Evolutionary conservation across 2,888 invertebrate species (phyloP), one percentile per base, ranked within the genome.

Genomic region (Diabrotica balteata): DNA sequence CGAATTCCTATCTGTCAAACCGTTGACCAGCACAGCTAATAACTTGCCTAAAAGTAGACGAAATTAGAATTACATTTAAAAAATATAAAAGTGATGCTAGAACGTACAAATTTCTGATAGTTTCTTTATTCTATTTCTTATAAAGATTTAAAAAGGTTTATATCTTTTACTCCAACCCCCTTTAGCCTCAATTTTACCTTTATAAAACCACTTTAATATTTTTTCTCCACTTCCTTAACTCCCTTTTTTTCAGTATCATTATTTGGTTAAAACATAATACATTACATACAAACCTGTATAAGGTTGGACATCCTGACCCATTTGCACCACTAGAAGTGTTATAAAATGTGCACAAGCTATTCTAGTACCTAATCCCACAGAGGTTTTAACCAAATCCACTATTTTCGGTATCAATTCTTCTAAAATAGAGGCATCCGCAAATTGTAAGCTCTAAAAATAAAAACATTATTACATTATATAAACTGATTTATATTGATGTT

Each of bases 321-420:
- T 74, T 65, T 86, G 86, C 69, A 82, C 82, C 72, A 88, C 87
- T 44, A 93, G 86, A 69, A 93, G 85, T 52, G 91, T 90, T 61
- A 94, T 86, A 79, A 94, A 93, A 82, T 94, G 93, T 0, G 92
- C 90, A 77, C 91, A 91, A 0, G 93, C 93, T 22, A 93, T 91
- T 83, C 94, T 93, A 0, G 94, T 94, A 43, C 95, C 95, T 54
- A 96, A 88, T 74, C 93, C 94, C 0, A 94, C 90, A 4, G 92
- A 92, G 67, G 87, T 86, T 78, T 91, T 93, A 78, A 94, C 90
- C 63, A 96, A 85, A 71, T 97, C 96, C n/a, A 91, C 82, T 4
- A 94, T 86, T 77, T 91, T 90, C 0, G 95, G 95, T 8, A 95
- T 88, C 83, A 95, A 88, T 76, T 92, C 91, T 74, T 92, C 91